phyloP scores from a whole-genome alignment of 2,888 invertebrate genomes.

The Geophilus truncorum region DNA sequence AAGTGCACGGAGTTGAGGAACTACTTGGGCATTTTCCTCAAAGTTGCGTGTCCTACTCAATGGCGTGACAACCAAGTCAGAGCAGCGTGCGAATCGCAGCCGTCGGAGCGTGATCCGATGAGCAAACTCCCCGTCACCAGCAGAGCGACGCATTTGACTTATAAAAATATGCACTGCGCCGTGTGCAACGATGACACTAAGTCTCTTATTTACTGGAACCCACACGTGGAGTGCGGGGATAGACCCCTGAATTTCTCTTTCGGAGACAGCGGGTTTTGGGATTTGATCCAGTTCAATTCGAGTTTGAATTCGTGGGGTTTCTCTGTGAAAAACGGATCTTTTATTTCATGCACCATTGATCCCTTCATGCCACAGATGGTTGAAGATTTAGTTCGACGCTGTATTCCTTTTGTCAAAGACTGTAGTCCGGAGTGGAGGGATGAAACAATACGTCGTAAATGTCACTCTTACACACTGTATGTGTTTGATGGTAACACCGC shows the following conservation, averaged over 20 bases:
- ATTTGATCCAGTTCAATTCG: constrained; percentile 42
- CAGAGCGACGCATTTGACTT: constrained; percentile 43
- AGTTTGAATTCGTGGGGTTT: constrained; percentile 44
- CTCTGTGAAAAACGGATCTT: constrained; percentile 42
- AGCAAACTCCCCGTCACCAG: constrained; percentile 47
- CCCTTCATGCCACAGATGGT: constrained; percentile 48
- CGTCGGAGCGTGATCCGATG: constrained; percentile 45
- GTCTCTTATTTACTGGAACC: constrained; percentile 47
- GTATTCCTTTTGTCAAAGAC: constrained; percentile 45
- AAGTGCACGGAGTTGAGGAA: constrained; percentile 48
- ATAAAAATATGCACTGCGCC: constrained; percentile 50
- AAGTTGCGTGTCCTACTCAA: constrained; percentile 47
- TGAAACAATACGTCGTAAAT: constrained; percentile 44
- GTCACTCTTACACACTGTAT: constrained; percentile 50
- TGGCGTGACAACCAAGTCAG: constrained; percentile 46
- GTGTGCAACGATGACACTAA: constrained; percentile 48
- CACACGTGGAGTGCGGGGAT: constrained; percentile 48
- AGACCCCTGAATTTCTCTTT: constrained; percentile 33
- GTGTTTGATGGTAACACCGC: constrained; percentile 47
- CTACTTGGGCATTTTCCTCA: constrained; percentile 50
- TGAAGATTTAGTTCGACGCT: constrained; percentile 47
- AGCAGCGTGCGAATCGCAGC: constrained; percentile 40
- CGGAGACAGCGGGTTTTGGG: constrained; percentile 38
- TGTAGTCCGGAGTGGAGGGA: constrained; percentile 49
- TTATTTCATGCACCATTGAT: constrained; percentile 48